Conservation (phyloP, 2,113 vertebrate genomes). For the Mola mola region DNA sequence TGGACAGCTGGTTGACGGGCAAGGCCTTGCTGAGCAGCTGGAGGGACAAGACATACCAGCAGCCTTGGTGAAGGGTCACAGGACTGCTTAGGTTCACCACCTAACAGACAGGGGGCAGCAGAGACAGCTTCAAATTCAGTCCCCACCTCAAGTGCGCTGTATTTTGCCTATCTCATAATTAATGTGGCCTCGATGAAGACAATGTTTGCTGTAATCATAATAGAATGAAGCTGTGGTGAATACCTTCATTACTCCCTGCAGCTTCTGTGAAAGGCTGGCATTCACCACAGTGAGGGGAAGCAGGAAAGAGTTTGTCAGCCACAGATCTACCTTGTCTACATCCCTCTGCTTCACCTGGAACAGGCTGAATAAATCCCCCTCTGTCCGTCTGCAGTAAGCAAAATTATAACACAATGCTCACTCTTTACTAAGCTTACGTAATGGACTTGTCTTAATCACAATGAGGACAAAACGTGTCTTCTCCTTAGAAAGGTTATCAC, state of each 20-base stretch:
- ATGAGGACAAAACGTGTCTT: too few species aligned
- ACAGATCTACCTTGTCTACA: conserved; percentile 87
- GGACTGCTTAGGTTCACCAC: conserved; percentile 88
- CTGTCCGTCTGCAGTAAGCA: conserved; percentile 76
- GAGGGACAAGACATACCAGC: conserved; percentile 91
- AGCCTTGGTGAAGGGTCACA: conserved; percentile 86
- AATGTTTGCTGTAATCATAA: neutral
- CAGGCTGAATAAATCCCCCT: conserved; percentile 78
- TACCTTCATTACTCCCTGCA: conserved; percentile 86
- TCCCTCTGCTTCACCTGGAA: conserved; percentile 86
- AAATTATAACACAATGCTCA: neutral
- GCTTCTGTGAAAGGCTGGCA: conserved; percentile 83
- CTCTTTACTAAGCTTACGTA: neutral
- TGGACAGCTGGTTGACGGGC: conserved; percentile 83
- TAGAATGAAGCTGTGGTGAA: neutral
- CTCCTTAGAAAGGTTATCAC: too few species aligned
- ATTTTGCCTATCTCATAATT: too few species aligned
- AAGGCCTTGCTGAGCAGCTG: conserved; percentile 83
- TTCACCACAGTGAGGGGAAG: conserved; percentile 82
- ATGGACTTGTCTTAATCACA: too few species aligned
- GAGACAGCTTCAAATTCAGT: conserved; percentile 7
- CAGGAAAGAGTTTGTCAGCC: conserved; percentile 87
- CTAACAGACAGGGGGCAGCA: conserved; percentile 75
- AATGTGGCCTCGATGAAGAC: too few species aligned
- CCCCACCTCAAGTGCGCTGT: neutral